phyloP scores from a whole-genome alignment of 2,888 invertebrate genomes.

The Agriopis leucophaearia region DNA sequence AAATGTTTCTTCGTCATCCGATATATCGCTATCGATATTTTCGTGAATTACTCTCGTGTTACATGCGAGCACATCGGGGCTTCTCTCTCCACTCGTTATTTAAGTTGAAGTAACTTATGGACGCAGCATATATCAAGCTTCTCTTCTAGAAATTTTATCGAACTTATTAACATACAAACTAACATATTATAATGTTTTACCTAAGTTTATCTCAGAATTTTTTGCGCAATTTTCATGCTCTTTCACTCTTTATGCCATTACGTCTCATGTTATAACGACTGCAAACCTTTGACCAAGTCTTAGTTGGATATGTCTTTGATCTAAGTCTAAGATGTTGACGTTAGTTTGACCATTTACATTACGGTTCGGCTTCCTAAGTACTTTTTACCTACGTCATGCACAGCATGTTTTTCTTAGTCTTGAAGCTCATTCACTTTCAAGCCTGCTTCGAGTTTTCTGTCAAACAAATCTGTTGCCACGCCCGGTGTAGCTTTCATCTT shows the following conservation, averaged over 20 bases:
- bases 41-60: constrained; percentile 55
- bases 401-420: constrained; percentile 10
- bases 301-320: background rate
- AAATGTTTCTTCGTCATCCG: constrained; percentile 50
- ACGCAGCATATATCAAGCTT: constrained; percentile 43
- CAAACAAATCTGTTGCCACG: constrained; percentile 22
- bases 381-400: constrained; percentile 13
- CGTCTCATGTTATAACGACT: background rate
- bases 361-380: constrained; percentile 7
- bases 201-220: background rate
- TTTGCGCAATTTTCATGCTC: background rate
- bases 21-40: constrained; percentile 60
- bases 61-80: constrained; percentile 52
- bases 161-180: constrained; percentile 13
- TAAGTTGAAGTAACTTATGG: constrained; percentile 30
- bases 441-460: constrained; percentile 8
- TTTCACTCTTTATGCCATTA: background rate
- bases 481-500: constrained; percentile 25
- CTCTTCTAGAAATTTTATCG: constrained; percentile 46
- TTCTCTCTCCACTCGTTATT: constrained; percentile 48
- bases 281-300: background rate
- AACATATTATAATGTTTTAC: background rate
- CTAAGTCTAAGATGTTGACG: constrained; percentile 5
- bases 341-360: background rate
- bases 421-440: constrained; percentile 9